phyloP scores from a whole-genome alignment of 2,888 invertebrate species.

The Arctia plantaginis region DNA sequence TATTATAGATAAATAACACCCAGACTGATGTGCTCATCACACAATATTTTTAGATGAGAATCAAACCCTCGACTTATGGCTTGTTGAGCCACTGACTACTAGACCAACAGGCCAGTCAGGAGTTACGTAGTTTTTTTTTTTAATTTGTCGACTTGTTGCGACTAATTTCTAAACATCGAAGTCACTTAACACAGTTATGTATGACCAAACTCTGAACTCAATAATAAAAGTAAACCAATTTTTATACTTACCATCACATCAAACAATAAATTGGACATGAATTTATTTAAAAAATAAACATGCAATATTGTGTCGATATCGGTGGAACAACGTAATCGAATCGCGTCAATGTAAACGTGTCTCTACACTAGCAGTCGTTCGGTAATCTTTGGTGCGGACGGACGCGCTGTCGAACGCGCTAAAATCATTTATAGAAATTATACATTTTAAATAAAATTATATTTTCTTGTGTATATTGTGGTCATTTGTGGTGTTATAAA shows the following conservation, averaged over 20 bases:
- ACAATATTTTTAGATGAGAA: no score
- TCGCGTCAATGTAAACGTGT: conserved; percentile 46
- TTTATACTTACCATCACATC: not conserved
- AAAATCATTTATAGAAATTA: conserved; percentile 29
- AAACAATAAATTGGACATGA: conserved; percentile 6
- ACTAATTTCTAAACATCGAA: not conserved
- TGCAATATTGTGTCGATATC: conserved; percentile 19
- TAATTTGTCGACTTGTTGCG: no score
- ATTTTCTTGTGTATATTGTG: conserved; percentile 25
- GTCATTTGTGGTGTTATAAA: conserved; percentile 9
- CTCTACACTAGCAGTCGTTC: conserved; percentile 75
- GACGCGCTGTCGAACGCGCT: conserved; percentile 65
- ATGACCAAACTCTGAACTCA: conserved; percentile 10
- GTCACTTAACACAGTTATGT: conserved; percentile 4
- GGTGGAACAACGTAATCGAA: conserved; percentile 34
- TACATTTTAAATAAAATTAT: conserved; percentile 22
- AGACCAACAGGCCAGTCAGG: no score
- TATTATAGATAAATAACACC: no score
- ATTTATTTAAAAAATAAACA: conserved; percentile 12
- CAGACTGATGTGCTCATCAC: no score
- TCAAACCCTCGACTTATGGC: no score
- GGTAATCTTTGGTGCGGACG: conserved; percentile 62
- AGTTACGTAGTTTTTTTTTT: not conserved
- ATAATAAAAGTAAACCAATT: conserved; percentile 14
- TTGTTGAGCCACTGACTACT: no score